phyloP scores from a whole-genome alignment of 2,797 vertebrate genomes.

The Hyperoplus immaculatus region DNA sequence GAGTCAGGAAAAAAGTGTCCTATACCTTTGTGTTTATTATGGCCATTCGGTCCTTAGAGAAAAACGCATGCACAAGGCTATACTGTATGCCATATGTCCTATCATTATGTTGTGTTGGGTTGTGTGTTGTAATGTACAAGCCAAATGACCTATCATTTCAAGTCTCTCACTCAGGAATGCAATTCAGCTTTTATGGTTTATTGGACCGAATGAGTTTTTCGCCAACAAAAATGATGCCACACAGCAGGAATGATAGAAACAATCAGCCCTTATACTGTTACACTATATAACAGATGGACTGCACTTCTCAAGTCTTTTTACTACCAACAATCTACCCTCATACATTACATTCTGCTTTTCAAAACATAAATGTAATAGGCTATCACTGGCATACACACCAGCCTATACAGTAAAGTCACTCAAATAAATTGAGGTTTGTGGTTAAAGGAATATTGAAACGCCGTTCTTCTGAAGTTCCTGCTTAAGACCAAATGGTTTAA shows the following conservation, averaged over 20 bases:
- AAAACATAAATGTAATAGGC: not conserved
- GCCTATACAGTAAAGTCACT: not conserved
- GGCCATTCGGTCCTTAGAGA: not conserved
- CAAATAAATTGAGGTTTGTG: not conserved
- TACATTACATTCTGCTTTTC: not conserved
- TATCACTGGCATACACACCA: not conserved
- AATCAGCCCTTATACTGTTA: not conserved
- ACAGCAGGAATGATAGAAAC: constrained; percentile 11
- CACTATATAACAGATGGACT: not conserved
- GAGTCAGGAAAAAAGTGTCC: not conserved
- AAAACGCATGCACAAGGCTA: not conserved
- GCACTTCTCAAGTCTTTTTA: not conserved
- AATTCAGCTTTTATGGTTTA: constrained; percentile 36
- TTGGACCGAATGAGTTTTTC: constrained; percentile 18
- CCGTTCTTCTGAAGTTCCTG: too few species aligned
- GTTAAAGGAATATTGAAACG: not conserved
- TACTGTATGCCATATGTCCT: not conserved
- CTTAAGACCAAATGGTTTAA: too few species aligned
- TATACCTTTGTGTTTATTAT: too few species aligned
- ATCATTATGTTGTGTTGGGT: not conserved
- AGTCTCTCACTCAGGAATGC: constrained; percentile 27
- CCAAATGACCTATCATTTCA: not conserved
- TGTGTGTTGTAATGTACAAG: not conserved
- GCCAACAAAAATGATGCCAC: constrained; percentile 6
- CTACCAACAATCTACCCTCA: too few species aligned